Evolutionary conservation across 2,797 vertebrate species (phyloP), one percentile per base, ranked within the genome.

Genomic region (Tapera naevia): DNA sequence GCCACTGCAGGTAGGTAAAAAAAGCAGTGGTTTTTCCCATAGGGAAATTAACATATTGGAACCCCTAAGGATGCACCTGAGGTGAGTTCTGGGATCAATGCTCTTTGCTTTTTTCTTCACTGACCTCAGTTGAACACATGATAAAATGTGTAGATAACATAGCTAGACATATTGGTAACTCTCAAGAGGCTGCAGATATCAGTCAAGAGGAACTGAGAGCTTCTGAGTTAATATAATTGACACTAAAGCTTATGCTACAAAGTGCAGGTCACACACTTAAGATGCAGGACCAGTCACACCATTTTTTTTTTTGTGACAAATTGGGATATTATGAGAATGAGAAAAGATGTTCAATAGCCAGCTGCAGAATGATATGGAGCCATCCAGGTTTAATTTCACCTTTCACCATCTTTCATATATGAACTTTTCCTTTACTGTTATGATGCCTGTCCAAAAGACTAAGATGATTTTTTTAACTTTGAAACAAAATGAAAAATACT

Each of bases 11-110:
- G 3, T 11, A 16, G 14, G 9, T 24, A 60, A 75, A 48, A 60
- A 75, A 71, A 86, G 3, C 18, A 64, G 8, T 48, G 54, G 14
- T 24, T 69, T 81, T 81, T 54, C 9, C 21, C 7, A 14, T 28
- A 43, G 57, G 12, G 70, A n/a, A 79, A 25, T 23, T 22, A 48
- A 6, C 7, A 12, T 0, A 0, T 17, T 19, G 33, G 7, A 60
- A 35, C 5, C 61, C 28, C 51, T 28, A 35, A 46, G 71, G 33
- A 79, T 81, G 32, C 3, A 66, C 11, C 12, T 0, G 2, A 65
- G 65, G 13, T 46, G 33, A 89, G 35, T 16, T 58, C 7, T 3
- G 10, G 25, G 22, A 72, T 24, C n/a, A 64, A 62, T 50, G 17
- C 13, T 25, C 10, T 62, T 50, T 60, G 46, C 8, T 11, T 35